phyloP scores from a whole-genome alignment of 2,797 vertebrate species.

The Mus spretus region DNA sequence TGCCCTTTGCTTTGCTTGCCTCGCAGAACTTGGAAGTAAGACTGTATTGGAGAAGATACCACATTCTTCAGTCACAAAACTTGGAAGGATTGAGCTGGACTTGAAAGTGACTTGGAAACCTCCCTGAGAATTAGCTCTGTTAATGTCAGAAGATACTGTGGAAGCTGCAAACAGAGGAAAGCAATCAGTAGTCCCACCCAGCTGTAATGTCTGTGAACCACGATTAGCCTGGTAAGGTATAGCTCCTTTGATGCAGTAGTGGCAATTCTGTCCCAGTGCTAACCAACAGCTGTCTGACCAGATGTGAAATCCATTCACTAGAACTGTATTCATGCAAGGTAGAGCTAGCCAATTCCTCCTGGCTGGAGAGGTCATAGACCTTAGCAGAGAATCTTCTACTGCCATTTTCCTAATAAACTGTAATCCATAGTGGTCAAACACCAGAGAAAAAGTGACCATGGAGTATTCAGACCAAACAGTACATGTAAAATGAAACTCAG shows the following conservation, averaged over 20 bases:
- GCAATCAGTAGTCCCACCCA: not conserved
- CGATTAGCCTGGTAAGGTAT: not conserved
- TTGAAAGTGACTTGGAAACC: not conserved
- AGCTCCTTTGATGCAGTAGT: not conserved
- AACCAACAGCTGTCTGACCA: not conserved
- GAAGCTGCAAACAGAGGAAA: too few species aligned
- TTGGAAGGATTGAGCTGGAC: not conserved
- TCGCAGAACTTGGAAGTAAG: not conserved
- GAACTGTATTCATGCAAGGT: too few species aligned
- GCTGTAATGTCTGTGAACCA: not conserved
- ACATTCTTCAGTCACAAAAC: not conserved
- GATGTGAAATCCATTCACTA: not conserved
- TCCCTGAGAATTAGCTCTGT: not conserved
- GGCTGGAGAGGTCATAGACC: not conserved
- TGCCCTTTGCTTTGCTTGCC: not conserved
- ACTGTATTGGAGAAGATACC: too few species aligned
- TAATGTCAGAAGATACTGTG: too few species aligned
- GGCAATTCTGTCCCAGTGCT: not conserved
- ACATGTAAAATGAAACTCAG: not conserved
- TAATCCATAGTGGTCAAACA: not conserved
- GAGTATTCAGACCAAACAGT: accelerated
- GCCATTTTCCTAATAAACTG: not conserved
- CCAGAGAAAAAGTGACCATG: too few species aligned
- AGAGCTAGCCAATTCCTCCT: not conserved
- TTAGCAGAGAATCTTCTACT: too few species aligned